A percentile compares a stretch with the other conserved stretches of the same genome.
Evolutionary conservation across 2,113 vertebrate genomes (phyloP).

Genomic region (Climacteris rufus): DNA sequence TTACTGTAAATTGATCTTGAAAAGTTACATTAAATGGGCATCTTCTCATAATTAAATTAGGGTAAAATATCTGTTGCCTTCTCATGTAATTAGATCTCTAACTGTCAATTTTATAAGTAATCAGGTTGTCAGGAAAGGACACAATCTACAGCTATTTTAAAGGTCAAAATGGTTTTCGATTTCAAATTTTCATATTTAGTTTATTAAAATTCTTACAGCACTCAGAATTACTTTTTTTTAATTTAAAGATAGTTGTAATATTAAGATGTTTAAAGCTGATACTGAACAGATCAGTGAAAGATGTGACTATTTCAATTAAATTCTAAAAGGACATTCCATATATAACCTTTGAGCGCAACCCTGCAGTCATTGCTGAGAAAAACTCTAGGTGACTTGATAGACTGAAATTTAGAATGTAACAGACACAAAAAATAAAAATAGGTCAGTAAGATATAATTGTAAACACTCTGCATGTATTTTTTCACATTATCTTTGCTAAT

Average conservation of each 20-base stretch:
- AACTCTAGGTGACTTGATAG: neutral
- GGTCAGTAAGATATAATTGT: constrained; percentile 13
- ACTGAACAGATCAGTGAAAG: neutral
- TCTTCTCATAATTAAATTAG: constrained; percentile 1
- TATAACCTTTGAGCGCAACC: neutral
- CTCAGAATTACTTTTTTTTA: neutral
- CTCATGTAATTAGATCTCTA: neutral
- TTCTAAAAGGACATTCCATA: neutral
- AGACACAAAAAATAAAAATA: constrained; percentile 5
- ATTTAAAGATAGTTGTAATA: neutral
- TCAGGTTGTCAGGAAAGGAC: neutral
- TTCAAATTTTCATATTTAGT: neutral
- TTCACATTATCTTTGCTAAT: neutral
- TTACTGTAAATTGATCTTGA: neutral
- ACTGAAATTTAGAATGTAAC: neutral
- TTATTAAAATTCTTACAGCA: neutral
- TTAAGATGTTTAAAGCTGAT: neutral
- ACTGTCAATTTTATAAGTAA: neutral
- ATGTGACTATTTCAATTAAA: neutral
- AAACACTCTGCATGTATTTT: neutral
- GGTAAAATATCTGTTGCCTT: neutral
- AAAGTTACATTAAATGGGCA: neutral
- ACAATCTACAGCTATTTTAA: neutral
- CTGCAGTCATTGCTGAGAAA: neutral
- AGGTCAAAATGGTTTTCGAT: neutral